These are phyloP conservation scores for Anorthoa munda DNA, from an alignment of 2,888 invertebrate species.

Conservation along the genomic window DNA sequence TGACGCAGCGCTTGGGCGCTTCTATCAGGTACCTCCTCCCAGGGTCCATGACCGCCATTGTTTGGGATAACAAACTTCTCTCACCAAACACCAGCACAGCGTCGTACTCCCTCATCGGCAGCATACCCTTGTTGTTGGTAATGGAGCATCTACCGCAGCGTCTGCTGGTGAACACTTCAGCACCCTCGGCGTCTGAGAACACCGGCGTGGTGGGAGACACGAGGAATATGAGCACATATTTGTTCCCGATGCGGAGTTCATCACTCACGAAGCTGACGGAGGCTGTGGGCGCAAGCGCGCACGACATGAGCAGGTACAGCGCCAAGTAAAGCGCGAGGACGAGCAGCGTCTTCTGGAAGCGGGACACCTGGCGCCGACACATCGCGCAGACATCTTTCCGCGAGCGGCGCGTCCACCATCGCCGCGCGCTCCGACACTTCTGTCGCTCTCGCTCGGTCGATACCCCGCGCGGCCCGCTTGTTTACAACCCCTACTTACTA, in stretches of 20 bases:
- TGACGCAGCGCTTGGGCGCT: conserved; percentile 70
- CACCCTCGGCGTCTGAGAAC: conserved; percentile 76
- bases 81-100: conserved; percentile 74
- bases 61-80: conserved; percentile 60
- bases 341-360: conserved; percentile 73
- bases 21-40: conserved; percentile 75
- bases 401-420: conserved; percentile 67
- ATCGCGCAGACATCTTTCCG: conserved; percentile 70
- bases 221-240: conserved; percentile 77
- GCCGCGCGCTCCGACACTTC: conserved; percentile 73
- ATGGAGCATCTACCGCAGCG: conserved; percentile 78
- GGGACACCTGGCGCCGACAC: conserved; percentile 77
- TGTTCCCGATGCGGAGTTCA: conserved; percentile 74
- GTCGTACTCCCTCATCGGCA: conserved; percentile 79
- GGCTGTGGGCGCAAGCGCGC: conserved; percentile 68
- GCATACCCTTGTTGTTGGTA: conserved; percentile 80
- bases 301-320: conserved; percentile 73
- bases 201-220: conserved; percentile 68
- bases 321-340: conserved; percentile 72
- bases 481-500: conserved; percentile 54
- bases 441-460: conserved; percentile 76
- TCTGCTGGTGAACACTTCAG: conserved; percentile 71
- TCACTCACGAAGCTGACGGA: conserved; percentile 74
- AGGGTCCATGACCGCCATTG: conserved; percentile 73
- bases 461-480: conserved; percentile 68